phyloP scores from a whole-genome alignment of 2,113 vertebrate genomes.

The Thunnus thynnus region DNA sequence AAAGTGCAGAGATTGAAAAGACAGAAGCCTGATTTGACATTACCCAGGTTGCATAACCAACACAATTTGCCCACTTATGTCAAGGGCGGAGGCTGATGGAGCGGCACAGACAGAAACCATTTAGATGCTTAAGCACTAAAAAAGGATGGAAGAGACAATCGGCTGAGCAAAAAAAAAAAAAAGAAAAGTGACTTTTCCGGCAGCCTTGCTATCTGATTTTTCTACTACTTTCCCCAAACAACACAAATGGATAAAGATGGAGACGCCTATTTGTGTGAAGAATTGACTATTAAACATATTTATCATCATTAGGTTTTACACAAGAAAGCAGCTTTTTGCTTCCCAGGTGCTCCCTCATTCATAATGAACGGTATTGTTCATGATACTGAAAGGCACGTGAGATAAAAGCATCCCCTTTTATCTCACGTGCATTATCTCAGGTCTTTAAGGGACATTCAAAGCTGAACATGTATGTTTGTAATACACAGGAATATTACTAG shows the following conservation, averaged over 20 bases:
- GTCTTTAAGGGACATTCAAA: background rate
- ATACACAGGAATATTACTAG: background rate
- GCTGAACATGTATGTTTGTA: background rate
- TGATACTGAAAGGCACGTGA: background rate
- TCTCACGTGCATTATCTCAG: no score
- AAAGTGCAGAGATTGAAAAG: background rate
- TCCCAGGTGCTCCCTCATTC: background rate
- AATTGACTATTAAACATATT: background rate
- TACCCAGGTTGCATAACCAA: conserved; percentile 40
- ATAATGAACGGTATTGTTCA: background rate
- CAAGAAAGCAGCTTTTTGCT: no score
- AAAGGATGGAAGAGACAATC: background rate
- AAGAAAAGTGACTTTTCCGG: background rate
- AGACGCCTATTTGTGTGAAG: background rate
- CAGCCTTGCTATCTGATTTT: background rate
- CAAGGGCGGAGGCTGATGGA: conserved; percentile 12
- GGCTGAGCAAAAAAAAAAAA: background rate
- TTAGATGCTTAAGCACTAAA: background rate
- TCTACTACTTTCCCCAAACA: background rate
- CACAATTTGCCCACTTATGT: background rate
- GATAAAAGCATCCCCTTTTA: background rate
- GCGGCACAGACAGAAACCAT: background rate
- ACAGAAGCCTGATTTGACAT: conserved; percentile 17
- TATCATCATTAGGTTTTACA: background rate
- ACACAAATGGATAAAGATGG: background rate